Evolutionary conservation across 2,888 invertebrate genomes (phyloP), one percentile per base, ranked within the genome.

Genomic region (Drosophila parthenogenetica): DNA sequence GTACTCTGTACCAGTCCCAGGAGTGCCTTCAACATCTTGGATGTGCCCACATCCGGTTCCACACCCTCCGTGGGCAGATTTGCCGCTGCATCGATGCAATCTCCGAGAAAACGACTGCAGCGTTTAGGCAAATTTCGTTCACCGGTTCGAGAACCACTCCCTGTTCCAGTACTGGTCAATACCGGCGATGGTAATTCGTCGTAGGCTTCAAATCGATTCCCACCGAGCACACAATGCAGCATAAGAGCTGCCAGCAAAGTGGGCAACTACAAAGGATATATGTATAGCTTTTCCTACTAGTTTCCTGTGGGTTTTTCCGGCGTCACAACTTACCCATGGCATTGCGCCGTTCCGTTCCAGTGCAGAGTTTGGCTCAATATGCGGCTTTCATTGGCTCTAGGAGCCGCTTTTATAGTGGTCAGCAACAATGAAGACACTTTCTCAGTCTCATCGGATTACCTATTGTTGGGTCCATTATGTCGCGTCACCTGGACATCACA

Each of bases 381-480:
- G 82, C 77, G 58, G 25, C 67, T 61, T 25, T 45, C 58, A 17
- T 14, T 19, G 22, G 50, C 25, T 13, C 35, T 16, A 5, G 50
- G 51, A 3, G n/a, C 5, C 40, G 54, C 65, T 80, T 83, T 80
- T 83, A 83, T 83, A 83, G 72, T 60, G 53, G 53, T 25, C 69
- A 49, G 55, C 65, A 73, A 89, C 83, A 89, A 90, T 73, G 50
- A 65, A 29, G 51, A 1, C 3, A 2, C 17, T 17, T 17, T 49
- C 49, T 49, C 43, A 45, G 51, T 61, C 50, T 68, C 86, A 29
- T 89, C 90, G 62, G 77, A 77, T 89, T 89, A 89, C 89, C 90
- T 88, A 80, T 87, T 82, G 87, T 85, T 65, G 74, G 37, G 62
- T 88, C 83, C 83, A 84, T 84, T 88, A 88, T 64, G 72, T 55